phyloP scores from a whole-genome alignment of 2,888 invertebrate genomes.

The Tethea ocularis region DNA sequence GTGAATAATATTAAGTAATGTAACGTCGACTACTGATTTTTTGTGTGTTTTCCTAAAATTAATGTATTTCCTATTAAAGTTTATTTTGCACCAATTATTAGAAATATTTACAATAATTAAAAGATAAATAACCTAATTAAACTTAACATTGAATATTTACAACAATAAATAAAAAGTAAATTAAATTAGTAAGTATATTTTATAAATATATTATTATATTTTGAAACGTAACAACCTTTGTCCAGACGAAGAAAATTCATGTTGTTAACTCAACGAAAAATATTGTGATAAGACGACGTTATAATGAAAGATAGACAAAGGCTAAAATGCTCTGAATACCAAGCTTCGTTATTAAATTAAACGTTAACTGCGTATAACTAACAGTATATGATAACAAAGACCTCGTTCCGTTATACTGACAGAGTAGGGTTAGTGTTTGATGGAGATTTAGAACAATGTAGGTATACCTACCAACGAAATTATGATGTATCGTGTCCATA shows the following conservation, averaged over 20 bases:
- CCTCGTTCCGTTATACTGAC: conserved; percentile 7
- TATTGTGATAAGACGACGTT: neutral
- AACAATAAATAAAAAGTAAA: too few relatives aligned
- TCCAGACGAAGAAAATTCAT: neutral
- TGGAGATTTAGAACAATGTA: conserved; percentile 7
- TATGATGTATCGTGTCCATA: conserved; percentile 9
- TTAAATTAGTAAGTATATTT: too few relatives aligned
- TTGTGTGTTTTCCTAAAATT: too few relatives aligned
- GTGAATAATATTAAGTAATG: too few relatives aligned
- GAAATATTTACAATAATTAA: too few relatives aligned
- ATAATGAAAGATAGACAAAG: neutral
- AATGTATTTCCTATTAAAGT: too few relatives aligned
- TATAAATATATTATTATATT: neutral
- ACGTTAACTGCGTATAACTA: neutral
- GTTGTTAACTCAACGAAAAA: neutral
- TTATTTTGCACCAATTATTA: too few relatives aligned
- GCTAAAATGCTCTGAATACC: neutral
- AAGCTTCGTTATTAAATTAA: conserved; percentile 3
- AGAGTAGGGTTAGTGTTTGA: conserved; percentile 8
- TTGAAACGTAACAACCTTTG: neutral
- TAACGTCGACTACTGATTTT: too few relatives aligned
- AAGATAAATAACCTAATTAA: too few relatives aligned
- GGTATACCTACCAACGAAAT: conserved; percentile 4
- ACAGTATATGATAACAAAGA: conserved; percentile 9
- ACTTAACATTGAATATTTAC: too few relatives aligned